Conservation (phyloP, 2,113 vertebrate genomes). For the Phaethornis superciliosus region DNA sequence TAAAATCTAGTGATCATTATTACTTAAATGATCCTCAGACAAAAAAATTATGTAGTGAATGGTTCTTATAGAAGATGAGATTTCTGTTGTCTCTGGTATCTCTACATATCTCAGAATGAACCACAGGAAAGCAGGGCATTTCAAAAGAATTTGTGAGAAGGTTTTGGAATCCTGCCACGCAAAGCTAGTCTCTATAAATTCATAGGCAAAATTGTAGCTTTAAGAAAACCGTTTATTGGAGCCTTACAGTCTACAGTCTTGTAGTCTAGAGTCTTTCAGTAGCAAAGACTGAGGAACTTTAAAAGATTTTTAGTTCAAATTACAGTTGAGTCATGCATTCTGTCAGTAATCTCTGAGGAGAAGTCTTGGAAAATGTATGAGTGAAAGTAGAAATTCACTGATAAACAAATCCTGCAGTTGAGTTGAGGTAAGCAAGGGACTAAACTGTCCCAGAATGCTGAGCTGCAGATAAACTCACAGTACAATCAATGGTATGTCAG, state of each 20-base stretch:
- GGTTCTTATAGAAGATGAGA: neutral
- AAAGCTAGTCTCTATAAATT: neutral
- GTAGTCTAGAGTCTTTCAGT: neutral
- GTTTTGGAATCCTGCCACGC: neutral
- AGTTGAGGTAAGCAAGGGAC: slow-evolving; percentile 14
- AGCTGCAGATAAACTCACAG: slow-evolving; percentile 33
- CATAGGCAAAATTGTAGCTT: neutral
- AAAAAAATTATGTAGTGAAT: neutral
- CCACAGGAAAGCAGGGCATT: neutral
- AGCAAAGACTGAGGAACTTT: neutral
- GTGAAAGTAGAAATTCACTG: slow-evolving; percentile 30
- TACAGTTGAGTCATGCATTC: slow-evolving; percentile 49
- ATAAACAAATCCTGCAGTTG: slow-evolving; percentile 8
- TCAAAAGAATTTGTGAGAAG: neutral
- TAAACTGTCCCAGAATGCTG: slow-evolving; percentile 18
- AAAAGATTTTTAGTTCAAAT: slow-evolving; percentile 39
- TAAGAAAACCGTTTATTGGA: neutral
- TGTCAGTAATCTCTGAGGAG: slow-evolving; percentile 7
- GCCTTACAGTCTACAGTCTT: slow-evolving; percentile 2
- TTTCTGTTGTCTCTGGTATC: neutral
- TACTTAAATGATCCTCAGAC: neutral
- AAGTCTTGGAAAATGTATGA: slow-evolving; percentile 5
- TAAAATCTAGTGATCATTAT: neutral
- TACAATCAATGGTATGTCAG: slow-evolving; percentile 23
- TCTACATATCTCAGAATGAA: neutral